Evolutionary conservation across 2,113 vertebrate species (phyloP).

Genomic region (Cryptotis parvus): DNA sequence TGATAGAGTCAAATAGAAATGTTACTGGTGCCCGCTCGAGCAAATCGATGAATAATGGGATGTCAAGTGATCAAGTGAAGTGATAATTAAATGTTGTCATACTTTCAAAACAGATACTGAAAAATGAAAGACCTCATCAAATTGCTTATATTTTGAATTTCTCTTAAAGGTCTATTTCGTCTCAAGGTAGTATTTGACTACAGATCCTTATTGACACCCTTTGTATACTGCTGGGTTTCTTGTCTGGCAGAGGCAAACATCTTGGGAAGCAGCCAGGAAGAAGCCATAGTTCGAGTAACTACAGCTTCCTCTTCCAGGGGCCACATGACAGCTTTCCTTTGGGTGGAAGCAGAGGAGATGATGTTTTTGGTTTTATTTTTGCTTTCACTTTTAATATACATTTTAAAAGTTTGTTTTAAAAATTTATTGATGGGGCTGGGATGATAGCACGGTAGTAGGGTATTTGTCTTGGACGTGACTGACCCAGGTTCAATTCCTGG

Average conservation of each 20-base stretch:
- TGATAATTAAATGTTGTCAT: not conserved
- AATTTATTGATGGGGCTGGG: not conserved
- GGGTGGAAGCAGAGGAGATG: not conserved
- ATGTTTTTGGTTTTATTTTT: not conserved
- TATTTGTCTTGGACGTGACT: too few relatives aligned
- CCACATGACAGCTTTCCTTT: not conserved
- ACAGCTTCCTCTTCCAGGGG: not conserved
- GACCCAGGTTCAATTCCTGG: too few relatives aligned
- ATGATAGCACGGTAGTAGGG: too few relatives aligned
- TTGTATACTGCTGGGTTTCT: not conserved
- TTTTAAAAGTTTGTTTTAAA: constrained; percentile 38
- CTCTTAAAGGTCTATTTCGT: not conserved
- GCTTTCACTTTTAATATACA: constrained; percentile 14
- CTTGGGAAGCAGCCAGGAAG: not conserved
- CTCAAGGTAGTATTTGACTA: not conserved
- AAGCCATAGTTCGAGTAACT: not conserved
- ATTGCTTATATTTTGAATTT: constrained; percentile 41
- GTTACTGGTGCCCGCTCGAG: too few relatives aligned
- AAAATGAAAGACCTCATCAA: constrained; percentile 1
- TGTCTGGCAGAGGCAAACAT: not conserved
- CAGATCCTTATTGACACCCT: not conserved
- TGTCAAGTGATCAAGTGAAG: too few relatives aligned
- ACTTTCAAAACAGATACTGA: constrained; percentile 22
- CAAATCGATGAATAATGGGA: too few relatives aligned
- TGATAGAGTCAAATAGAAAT: too few relatives aligned